Evolutionary conservation across 37 sponge, comb jelly and placozoan species (phyloP), one percentile per base, ranked within the genome.

Genomic region (Bolinopsis microptera): DNA sequence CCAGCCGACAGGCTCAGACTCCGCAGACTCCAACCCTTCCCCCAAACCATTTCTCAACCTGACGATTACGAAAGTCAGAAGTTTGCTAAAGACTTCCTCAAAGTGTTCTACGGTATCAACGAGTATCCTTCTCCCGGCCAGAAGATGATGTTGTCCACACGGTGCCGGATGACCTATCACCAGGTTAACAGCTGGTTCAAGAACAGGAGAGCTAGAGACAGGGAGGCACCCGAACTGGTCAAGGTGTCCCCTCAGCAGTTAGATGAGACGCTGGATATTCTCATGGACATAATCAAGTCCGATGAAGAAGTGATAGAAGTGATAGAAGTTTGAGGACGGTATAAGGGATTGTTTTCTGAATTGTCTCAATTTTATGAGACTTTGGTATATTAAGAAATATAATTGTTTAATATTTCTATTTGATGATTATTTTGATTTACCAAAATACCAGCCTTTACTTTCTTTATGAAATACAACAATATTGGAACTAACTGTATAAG

Each of bases 401-500:
- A 18, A 13, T 48, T 48, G 61, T 18, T 48, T 18, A 48, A 48
- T 72, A n/a, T 72, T 5, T 30, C 5, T 72, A 72, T 72, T 72
- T 72, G 5, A 23, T 72, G 22, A 72, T 24, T 72, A 67, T 67
- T 67, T 67, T 67, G 68, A 67, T 67, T 13, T n/a, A 61, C 68
- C 9, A 21, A 9, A 9, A 9, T 61, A 18, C 9, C 18, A 21
- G 68, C 68, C 68, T 61, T 21, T 21, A 21, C 16, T 26, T 72
- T 72, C 5, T 72, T 16, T 72, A 26, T 26, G 3, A 16, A 72
- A 72, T 72, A 72, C 28, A 3, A 8, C 24, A 26, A 23, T 26
- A 26, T 21, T 22, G 33, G 23, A 22, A 69, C 95, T 38, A 18
- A 95, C 95, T 94, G 94, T 0, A 97, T 39, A 0, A 97, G 31